Conservation (phyloP, 2,113 vertebrate species). For the Fregata magnificens region DNA sequence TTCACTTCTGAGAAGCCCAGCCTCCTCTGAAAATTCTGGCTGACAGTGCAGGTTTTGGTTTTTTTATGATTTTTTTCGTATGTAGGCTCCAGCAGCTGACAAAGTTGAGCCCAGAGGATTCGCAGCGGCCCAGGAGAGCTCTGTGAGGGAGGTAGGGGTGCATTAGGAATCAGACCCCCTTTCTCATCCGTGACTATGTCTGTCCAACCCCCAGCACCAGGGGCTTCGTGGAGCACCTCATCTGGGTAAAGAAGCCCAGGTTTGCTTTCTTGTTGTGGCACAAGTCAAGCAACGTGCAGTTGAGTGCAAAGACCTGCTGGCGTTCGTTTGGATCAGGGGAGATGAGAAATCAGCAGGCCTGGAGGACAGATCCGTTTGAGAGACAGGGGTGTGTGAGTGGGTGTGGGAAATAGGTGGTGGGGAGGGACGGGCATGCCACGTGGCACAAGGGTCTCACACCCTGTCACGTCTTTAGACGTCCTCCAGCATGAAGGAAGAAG, state of each 20-base stretch:
- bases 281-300: neutral
- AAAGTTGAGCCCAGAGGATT: neutral
- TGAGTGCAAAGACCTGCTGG: neutral
- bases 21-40: neutral
- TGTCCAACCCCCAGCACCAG: too few relatives aligned
- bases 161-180: accelerated
- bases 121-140: accelerated
- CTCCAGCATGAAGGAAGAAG: neutral
- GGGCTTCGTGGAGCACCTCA: neutral
- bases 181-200: neutral
- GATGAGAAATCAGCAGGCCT: neutral
- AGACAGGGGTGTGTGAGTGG: neutral
- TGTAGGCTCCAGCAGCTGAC: neutral
- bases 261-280: neutral
- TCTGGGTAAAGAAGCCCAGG: neutral
- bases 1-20: neutral
- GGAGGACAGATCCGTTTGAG: accelerated
- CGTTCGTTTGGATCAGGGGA: neutral
- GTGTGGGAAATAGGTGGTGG: neutral
- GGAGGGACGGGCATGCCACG: accelerated
- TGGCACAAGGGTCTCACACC: accelerated
- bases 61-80: neutral
- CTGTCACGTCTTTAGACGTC: accelerated
- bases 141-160: neutral
- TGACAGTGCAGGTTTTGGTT: neutral